A percentile compares a stretch with the other conserved stretches of the same genome.
Conservation (phyloP, 2,888 invertebrate species). For the Lapara coniferarum region DNA sequence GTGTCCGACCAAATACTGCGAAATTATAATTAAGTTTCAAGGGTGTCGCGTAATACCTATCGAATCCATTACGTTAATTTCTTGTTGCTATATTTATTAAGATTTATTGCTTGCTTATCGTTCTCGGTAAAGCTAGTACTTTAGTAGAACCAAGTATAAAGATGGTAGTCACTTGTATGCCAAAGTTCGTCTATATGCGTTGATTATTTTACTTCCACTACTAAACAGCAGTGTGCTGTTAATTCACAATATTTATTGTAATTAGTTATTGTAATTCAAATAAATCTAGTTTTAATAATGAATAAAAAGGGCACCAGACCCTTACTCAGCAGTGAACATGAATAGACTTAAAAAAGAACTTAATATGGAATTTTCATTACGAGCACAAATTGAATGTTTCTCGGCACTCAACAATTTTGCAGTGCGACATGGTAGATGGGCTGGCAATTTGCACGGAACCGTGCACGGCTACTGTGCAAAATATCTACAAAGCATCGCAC, state of each 20-base stretch:
- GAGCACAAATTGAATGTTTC: constrained; percentile 33
- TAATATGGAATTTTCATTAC: background rate
- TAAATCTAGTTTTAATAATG: no score
- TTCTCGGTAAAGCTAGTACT: no score
- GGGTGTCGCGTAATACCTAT: constrained; percentile 18
- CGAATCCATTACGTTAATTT: background rate
- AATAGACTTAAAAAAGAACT: no score
- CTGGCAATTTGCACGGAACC: constrained; percentile 48
- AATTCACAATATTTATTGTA: no score
- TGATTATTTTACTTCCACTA: no score
- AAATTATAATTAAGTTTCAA: constrained; percentile 19
- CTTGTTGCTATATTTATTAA: background rate
- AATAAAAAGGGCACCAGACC: no score
- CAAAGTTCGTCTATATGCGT: no score
- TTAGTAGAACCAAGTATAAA: no score
- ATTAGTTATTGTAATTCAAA: no score
- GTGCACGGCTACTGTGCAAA: constrained; percentile 38
- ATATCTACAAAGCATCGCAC: constrained; percentile 46
- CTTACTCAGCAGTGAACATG: no score
- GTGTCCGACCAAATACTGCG: constrained; percentile 32
- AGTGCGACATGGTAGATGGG: constrained; percentile 40
- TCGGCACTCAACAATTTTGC: constrained; percentile 45
- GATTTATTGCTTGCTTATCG: background rate
- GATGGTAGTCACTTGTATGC: no score
- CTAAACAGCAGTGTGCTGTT: no score